Conservation (phyloP, 2,888 invertebrate species). For the Sesia bembeciformis region DNA sequence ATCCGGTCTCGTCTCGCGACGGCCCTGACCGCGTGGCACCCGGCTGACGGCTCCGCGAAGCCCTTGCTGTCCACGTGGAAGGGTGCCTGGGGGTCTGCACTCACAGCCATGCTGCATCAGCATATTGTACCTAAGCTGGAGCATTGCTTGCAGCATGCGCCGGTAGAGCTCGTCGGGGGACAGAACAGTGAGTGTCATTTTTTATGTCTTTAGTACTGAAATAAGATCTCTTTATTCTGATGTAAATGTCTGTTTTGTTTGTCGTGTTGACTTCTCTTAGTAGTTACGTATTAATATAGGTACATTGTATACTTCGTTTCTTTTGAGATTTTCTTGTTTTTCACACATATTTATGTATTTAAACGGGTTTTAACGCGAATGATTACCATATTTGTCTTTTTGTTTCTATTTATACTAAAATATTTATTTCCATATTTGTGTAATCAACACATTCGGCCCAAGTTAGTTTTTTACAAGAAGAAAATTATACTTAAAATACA, state of each 20-base stretch:
- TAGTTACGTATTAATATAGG: too few relatives aligned
- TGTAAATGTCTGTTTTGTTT: too few relatives aligned
- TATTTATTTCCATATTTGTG: neutral
- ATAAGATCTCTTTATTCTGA: too few relatives aligned
- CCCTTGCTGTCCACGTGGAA: conserved; percentile 94
- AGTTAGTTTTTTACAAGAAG: too few relatives aligned
- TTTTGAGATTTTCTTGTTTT: too few relatives aligned
- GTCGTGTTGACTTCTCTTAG: too few relatives aligned
- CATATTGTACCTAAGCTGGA: conserved; percentile 94
- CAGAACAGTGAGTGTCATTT: conserved; percentile 33
- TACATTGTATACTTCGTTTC: too few relatives aligned
- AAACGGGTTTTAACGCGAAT: too few relatives aligned
- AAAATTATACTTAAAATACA: too few relatives aligned
- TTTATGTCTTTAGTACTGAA: neutral
- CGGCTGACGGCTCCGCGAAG: conserved; percentile 93
- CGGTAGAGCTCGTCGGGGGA: conserved; percentile 48
- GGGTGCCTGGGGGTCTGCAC: conserved; percentile 69
- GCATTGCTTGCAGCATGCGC: conserved; percentile 73
- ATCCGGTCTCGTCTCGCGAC: conserved; percentile 93
- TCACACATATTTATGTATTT: too few relatives aligned
- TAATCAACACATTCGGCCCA: neutral
- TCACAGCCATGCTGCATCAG: conserved; percentile 81
- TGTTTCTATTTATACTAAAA: neutral
- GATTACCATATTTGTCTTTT: neutral
- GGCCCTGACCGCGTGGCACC: conserved; percentile 95